Evolutionary conservation across 53 echinoderm and acorn worm species (phyloP).

Genomic region (Holothuria leucospilota): DNA sequence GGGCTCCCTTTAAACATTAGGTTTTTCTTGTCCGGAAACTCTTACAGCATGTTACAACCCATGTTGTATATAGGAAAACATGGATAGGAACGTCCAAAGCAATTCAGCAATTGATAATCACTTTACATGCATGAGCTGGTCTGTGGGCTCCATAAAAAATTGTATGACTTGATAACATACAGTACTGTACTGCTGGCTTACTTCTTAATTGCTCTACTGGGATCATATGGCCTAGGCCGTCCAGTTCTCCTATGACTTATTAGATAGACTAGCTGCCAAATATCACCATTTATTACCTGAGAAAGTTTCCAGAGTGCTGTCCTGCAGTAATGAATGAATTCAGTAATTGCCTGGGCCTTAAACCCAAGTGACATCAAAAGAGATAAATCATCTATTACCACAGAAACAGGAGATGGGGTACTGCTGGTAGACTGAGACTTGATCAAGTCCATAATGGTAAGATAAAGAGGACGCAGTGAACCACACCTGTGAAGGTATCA

Average conservation of each 20-base stretch:
- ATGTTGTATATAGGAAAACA: no score
- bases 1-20: not conserved
- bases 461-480: constrained; percentile 30
- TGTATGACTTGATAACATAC: no score
- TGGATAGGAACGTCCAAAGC: no score
- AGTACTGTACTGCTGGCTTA: no score
- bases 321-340: constrained; percentile 87
- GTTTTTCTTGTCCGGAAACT: not conserved
- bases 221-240: no score
- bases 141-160: no score
- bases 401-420: not conserved
- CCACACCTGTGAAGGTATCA: not conserved
- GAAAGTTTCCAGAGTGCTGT: not conserved
- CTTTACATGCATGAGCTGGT: no score
- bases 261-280: no score
- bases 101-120: no score
- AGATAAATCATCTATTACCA: constrained; percentile 92
- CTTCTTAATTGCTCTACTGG: no score
- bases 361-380: constrained; percentile 77
- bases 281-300: no score
- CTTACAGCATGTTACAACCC: not conserved
- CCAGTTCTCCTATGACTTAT: no score
- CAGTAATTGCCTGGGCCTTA: constrained; percentile 59
- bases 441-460: not conserved
- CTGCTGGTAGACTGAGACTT: not conserved